Evolutionary conservation across 2,888 invertebrate genomes (phyloP).

Genomic region (Andrena fulva): DNA sequence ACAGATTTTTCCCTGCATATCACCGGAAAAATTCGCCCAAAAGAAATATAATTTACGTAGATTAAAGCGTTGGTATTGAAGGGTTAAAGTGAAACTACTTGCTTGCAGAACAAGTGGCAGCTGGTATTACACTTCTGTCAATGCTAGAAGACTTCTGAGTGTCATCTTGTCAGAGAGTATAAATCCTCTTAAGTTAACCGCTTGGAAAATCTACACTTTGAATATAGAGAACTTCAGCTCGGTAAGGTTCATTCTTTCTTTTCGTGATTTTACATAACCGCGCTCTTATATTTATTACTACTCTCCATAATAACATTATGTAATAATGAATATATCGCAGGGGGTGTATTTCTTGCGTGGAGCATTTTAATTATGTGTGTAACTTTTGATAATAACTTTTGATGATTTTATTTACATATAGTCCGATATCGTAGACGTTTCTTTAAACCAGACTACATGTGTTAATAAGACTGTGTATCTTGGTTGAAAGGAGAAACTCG

Average conservation of each 20-base stretch:
- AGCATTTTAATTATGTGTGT: no score
- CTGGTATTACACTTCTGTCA: constrained; percentile 73
- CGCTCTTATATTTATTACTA: background rate
- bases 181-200: constrained; percentile 71
- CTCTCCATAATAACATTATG: background rate
- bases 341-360: no score
- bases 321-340: no score
- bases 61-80: background rate
- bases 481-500: no score
- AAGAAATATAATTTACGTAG: background rate
- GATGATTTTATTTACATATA: no score
- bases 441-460: no score
- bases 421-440: no score
- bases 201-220: constrained; percentile 69
- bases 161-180: constrained; percentile 70
- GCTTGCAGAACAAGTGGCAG: constrained; percentile 44
- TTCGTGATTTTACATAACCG: background rate
- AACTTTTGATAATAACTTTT: no score
- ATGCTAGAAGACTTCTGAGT: constrained; percentile 66
- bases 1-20: no score
- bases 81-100: background rate
- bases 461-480: no score
- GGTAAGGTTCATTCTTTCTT: constrained; percentile 63
- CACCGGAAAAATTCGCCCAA: background rate
- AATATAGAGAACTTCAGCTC: constrained; percentile 73